Evolutionary conservation across 2,797 vertebrate species (phyloP), one percentile per base, ranked within the genome.

Genomic region (Coregonus sp.): DNA sequence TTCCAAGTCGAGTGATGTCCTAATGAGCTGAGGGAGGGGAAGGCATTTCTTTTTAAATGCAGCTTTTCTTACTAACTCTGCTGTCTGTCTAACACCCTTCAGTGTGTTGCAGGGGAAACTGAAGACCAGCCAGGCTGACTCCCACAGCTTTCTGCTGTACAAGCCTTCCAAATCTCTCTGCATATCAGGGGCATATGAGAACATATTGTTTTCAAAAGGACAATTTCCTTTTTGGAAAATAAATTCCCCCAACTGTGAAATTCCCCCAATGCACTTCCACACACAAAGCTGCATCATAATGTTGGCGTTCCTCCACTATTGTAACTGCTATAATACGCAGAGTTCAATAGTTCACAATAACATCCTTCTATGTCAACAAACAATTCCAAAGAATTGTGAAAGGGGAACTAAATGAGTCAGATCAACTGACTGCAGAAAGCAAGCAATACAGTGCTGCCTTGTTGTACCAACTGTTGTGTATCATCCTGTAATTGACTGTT

Each of bases 81-180:
- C 1, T 59, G 18, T 18, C 18, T 59, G n/a, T 18, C 25, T 47
- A 25, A 70, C 52, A 56, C 31, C n/a, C 15, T 81, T 80, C 11
- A 20, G 5, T 73, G 18, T 65, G 78, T 76, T 80, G 75, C 79
- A 3, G 47, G 52, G 37, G 63, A 66, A 54, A 73, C 40, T 33
- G 14, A 15, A 4, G 51, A 61, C 63, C 71, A 3, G 79, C 81
- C 66, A 72, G 80, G 12, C 70, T 73, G 83, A 80, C 78, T 78
- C 74, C 11, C 52, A 35, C 20, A 31, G 71, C 70, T 77, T 69
- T 70, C 75, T 73, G 33, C 35, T 5, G 12, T 1, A 4, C 9
- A 75, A 70, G n/a, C 35, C 54, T 20, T 70, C 76, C 76, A 47
- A 67, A 81, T 75, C 74, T 76, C 70, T 71, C 75, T 73, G 37